Percentiles rank a stretch among this genome's conserved stretches.
Evolutionary conservation across 2,797 vertebrate genomes (phyloP).

Genomic region (Spatula versicolor): DNA sequence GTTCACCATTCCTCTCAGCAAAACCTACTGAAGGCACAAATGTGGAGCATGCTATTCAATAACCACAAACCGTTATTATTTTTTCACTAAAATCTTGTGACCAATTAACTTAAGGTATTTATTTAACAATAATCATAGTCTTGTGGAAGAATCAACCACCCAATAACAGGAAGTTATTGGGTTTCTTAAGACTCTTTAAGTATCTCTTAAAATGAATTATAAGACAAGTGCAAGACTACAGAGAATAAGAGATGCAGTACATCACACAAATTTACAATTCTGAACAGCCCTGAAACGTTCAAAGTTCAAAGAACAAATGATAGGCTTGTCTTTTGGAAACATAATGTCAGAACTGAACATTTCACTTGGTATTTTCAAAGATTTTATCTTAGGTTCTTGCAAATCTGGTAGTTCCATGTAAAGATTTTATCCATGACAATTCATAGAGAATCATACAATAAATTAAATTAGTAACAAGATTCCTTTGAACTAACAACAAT

Average conservation of each 20-base stretch:
- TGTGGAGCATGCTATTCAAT: accelerated
- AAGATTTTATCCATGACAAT: not conserved
- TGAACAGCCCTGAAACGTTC: not conserved
- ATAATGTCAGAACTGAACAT: not conserved
- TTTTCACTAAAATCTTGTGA: not conserved
- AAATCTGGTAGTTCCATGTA: not conserved
- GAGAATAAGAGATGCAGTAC: not conserved
- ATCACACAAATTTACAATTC: not conserved
- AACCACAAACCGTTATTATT: not conserved
- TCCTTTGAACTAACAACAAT: conserved; percentile 6
- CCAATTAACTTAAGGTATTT: not conserved
- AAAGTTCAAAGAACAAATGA: not conserved
- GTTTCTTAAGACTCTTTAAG: not conserved
- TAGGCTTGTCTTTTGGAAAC: not conserved
- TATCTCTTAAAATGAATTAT: not conserved
- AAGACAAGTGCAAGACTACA: not conserved
- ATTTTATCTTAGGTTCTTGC: not conserved
- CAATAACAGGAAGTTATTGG: not conserved
- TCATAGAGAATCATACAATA: not conserved
- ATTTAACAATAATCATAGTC: not conserved
- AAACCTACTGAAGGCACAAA: not conserved
- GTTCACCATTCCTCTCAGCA: not conserved
- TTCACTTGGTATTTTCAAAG: not conserved
- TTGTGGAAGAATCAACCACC: not conserved
- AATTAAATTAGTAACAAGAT: conserved; percentile 9